These are phyloP conservation scores for Chrysina gloriosa DNA, from an alignment of 2,888 invertebrate genomes.

Conservation along the genomic window DNA sequence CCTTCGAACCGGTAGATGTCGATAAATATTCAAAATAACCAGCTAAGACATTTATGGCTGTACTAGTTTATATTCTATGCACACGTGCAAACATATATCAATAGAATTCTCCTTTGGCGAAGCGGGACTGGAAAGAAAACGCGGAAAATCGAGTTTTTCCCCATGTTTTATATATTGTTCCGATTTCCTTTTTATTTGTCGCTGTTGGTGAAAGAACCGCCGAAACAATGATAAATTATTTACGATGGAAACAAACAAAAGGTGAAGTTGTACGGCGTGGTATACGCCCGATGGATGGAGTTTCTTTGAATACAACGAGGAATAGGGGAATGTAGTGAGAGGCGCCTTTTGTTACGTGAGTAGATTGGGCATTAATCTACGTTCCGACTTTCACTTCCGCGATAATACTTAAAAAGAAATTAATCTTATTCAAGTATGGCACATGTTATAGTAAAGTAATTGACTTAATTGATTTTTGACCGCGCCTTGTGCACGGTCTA, in stretches of 20 bases:
- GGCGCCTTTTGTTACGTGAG: conserved; percentile 26
- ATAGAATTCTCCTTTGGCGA: conserved; percentile 9
- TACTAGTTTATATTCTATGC: conserved; percentile 17
- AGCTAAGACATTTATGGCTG: conserved; percentile 15
- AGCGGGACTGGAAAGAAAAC: not conserved
- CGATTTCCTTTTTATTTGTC: conserved; percentile 34
- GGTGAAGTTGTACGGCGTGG: too few species aligned
- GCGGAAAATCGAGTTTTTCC: conserved; percentile 18
- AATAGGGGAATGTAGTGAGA: not conserved
- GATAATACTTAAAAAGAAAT: too few species aligned
- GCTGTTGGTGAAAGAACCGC: conserved; percentile 29
- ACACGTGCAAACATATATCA: conserved; percentile 20
- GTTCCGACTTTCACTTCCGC: conserved; percentile 27
- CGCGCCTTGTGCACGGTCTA: too few species aligned
- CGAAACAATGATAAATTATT: conserved; percentile 35
- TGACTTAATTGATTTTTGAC: too few species aligned
- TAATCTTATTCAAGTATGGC: too few species aligned
- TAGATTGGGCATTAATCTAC: conserved; percentile 30
- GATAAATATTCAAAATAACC: conserved; percentile 30
- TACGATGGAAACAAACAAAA: conserved; percentile 34
- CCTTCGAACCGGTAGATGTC: not conserved
- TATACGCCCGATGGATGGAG: not conserved
- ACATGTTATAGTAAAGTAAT: too few species aligned
- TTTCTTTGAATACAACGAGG: too few species aligned
- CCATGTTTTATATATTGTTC: conserved; percentile 33